Evolutionary conservation across 2,888 invertebrate species (phyloP).

Genomic region (Lithosia quadra): DNA sequence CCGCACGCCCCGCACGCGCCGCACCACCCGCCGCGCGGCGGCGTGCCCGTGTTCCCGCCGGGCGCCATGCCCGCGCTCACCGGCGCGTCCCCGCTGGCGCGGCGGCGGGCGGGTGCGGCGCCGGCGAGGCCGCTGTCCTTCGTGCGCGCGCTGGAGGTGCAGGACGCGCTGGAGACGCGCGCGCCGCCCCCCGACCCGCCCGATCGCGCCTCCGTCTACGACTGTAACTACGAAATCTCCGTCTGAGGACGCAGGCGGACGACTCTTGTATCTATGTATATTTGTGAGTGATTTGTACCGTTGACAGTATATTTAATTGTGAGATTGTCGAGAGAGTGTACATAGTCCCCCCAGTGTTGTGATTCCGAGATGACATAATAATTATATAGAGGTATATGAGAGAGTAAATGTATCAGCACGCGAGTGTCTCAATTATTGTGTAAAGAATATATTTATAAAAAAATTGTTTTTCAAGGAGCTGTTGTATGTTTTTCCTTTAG

Average conservation of each 20-base stretch:
- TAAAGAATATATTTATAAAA: conserved; percentile 53
- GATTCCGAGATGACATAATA: conserved; percentile 71
- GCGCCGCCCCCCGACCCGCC: conserved; percentile 87
- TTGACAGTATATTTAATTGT: conserved; percentile 79
- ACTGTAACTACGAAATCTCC: conserved; percentile 98
- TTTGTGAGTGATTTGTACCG: conserved; percentile 71
- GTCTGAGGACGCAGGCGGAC: conserved; percentile 88
- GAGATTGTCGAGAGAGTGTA: conserved; percentile 72
- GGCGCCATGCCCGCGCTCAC: conserved; percentile 70
- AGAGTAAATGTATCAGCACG: conserved; percentile 51
- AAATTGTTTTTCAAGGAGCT: conserved; percentile 59
- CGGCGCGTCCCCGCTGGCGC: conserved; percentile 67
- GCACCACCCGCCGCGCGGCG: conserved; percentile 39
- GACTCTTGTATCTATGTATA: conserved; percentile 77
- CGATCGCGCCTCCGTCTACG: conserved; percentile 96
- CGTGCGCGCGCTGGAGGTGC: conserved; percentile 95
- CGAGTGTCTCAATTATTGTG: conserved; percentile 59
- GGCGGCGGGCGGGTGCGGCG: conserved; percentile 83
- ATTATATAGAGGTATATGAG: conserved; percentile 50
- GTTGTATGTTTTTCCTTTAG: conserved; percentile 63
- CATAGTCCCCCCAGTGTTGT: conserved; percentile 80
- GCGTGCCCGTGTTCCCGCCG: conserved; percentile 46
- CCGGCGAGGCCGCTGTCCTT: conserved; percentile 94
- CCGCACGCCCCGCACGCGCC: conserved; percentile 54
- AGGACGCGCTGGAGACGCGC: conserved; percentile 94